A percentile compares a stretch with the other conserved stretches of the same genome.
These are phyloP conservation scores for Sylvicola fuscatus DNA, from an alignment of 2,888 invertebrate species.

Conservation along the genomic window DNA sequence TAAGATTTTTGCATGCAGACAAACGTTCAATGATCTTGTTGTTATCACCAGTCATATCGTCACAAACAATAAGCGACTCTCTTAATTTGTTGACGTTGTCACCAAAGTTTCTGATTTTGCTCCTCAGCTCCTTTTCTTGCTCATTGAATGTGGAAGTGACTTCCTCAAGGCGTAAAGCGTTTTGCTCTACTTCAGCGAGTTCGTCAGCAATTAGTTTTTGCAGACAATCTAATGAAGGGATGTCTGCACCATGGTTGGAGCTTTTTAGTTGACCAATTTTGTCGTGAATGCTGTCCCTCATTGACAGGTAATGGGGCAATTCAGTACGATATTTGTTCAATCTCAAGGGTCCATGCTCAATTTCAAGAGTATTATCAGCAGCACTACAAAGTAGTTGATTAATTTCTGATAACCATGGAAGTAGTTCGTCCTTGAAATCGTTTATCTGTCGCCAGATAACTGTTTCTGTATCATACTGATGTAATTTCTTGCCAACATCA, in stretches of 20 bases:
- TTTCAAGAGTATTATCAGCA: constrained; percentile 55
- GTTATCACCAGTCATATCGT: constrained; percentile 76
- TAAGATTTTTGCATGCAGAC: constrained; percentile 49
- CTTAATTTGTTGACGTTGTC: constrained; percentile 52
- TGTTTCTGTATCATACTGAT: constrained; percentile 68
- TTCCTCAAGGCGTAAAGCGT: constrained; percentile 53
- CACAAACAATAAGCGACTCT: constrained; percentile 71
- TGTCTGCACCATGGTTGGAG: constrained; percentile 47
- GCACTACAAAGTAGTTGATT: constrained; percentile 56
- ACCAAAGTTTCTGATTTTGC: constrained; percentile 46
- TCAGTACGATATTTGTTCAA: constrained; percentile 72
- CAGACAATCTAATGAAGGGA: constrained; percentile 43
- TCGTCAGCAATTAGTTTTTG: constrained; percentile 49
- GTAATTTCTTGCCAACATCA: constrained; percentile 47
- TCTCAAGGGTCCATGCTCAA: constrained; percentile 56
- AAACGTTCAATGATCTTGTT: constrained; percentile 61
- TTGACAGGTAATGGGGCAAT: constrained; percentile 51
- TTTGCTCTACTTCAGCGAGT: constrained; percentile 49
- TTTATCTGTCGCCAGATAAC: constrained; percentile 89
- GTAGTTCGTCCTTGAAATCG: constrained; percentile 61
- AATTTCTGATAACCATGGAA: constrained; percentile 68
- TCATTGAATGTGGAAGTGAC: constrained; percentile 52
- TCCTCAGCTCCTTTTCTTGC: constrained; percentile 49
- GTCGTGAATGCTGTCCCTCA: constrained; percentile 53
- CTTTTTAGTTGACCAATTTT: constrained; percentile 64